phyloP scores from a whole-genome alignment of 2,888 invertebrate genomes.

The Meteorus cinctellus region DNA sequence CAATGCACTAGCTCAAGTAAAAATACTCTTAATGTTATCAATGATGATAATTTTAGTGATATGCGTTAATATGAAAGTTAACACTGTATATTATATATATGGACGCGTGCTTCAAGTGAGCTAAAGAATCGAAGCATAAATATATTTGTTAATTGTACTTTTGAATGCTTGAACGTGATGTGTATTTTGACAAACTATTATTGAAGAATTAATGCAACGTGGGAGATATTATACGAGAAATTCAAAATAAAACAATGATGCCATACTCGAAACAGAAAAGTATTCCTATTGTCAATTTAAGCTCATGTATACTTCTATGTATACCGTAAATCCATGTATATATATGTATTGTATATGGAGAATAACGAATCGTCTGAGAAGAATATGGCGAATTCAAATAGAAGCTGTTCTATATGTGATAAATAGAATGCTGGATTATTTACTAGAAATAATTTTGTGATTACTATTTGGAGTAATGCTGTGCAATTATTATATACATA shows the following conservation, averaged over 20 bases:
- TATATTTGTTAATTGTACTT: conserved; percentile 59
- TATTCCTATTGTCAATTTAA: conserved; percentile 56
- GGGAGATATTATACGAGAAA: conserved; percentile 26
- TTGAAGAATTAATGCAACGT: conserved; percentile 21
- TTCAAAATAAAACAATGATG: conserved; percentile 23
- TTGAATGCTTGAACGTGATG: conserved; percentile 52
- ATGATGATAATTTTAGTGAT: conserved; percentile 9
- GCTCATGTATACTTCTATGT: conserved; percentile 45
- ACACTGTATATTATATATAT: conserved; percentile 39
- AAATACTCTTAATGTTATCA: conserved; percentile 24
- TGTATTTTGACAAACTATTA: conserved; percentile 55
- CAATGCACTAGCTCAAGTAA: conserved; percentile 35
- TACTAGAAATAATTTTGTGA: conserved; percentile 12
- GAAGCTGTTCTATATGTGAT: conserved; percentile 41
- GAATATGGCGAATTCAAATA: conserved; percentile 33
- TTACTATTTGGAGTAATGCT: background rate
- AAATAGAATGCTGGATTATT: conserved; percentile 33
- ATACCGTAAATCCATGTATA: background rate
- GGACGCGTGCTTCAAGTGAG: conserved; percentile 28
- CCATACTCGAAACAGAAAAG: conserved; percentile 40
- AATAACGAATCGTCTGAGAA: background rate
- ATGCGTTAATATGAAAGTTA: conserved; percentile 46
- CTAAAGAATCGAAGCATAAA: conserved; percentile 33
- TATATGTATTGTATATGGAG: background rate
- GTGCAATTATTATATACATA: background rate